Conservation (phyloP, 2,797 vertebrate genomes). For the Thunnus albacares region DNA sequence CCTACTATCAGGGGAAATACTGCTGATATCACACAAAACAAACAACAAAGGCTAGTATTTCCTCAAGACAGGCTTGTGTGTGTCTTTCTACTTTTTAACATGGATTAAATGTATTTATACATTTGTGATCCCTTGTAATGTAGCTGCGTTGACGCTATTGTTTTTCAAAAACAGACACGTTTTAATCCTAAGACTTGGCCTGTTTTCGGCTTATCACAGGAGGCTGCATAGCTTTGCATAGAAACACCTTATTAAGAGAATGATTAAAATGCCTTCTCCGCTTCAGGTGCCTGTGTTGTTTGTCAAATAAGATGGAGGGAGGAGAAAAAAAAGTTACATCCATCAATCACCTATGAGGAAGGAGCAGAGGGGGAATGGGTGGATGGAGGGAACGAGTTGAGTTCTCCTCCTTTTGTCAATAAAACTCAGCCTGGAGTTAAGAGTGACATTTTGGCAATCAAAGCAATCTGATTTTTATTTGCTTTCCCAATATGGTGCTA, state of each 20-base stretch:
- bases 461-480: slow-evolving; percentile 87
- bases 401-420: slow-evolving; percentile 84
- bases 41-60: slow-evolving; percentile 55
- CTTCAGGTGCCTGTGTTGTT: slow-evolving; percentile 87
- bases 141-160: slow-evolving; percentile 55
- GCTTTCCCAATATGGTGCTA: slow-evolving; percentile 80
- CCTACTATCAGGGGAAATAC: slow-evolving; percentile 49
- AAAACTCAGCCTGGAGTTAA: slow-evolving; percentile 85
- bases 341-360: slow-evolving; percentile 84
- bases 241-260: slow-evolving; percentile 88
- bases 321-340: slow-evolving; percentile 72
- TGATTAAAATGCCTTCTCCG: slow-evolving; percentile 88
- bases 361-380: slow-evolving; percentile 56
- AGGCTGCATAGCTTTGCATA: slow-evolving; percentile 88
- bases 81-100: slow-evolving; percentile 54
- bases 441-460: slow-evolving; percentile 88
- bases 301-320: slow-evolving; percentile 87
- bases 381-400: slow-evolving; percentile 68
- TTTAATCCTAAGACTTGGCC: slow-evolving; percentile 74
- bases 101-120: slow-evolving; percentile 61
- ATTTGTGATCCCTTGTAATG: slow-evolving; percentile 65
- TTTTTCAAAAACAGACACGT: slow-evolving; percentile 62
- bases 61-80: slow-evolving; percentile 30
- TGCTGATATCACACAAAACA: slow-evolving; percentile 54
- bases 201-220: slow-evolving; percentile 82